phyloP scores from a whole-genome alignment of 2,888 invertebrate species.

The Globia sparganii region DNA sequence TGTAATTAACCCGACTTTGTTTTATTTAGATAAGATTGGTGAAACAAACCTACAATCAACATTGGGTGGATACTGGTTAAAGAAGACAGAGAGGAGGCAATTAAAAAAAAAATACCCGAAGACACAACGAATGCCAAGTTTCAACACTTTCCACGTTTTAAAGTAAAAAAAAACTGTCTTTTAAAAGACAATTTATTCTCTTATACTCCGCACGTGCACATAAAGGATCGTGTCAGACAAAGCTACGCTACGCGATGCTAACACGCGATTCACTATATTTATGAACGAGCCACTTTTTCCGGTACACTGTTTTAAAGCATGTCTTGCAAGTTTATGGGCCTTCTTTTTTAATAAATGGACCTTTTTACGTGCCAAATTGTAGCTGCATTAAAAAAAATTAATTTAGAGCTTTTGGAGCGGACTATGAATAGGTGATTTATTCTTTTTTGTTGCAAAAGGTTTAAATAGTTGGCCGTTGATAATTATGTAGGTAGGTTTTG shows the following conservation, averaged over 20 bases:
- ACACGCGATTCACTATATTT: constrained; percentile 50
- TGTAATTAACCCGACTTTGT: background rate
- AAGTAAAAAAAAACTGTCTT: constrained; percentile 28
- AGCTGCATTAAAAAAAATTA: constrained; percentile 1
- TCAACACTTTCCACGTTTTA: background rate
- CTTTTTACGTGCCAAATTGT: constrained; percentile 29
- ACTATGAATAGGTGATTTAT: constrained; percentile 5
- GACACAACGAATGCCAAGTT: background rate
- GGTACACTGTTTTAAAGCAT: constrained; percentile 50
- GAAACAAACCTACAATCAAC: background rate
- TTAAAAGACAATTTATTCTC: constrained; percentile 39
- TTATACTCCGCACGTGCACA: constrained; percentile 14
- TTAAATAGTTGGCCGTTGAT: background rate
- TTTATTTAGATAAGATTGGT: background rate
- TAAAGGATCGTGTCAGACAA: constrained; percentile 43
- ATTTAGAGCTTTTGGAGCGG: background rate
- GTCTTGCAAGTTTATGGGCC: constrained; percentile 39
- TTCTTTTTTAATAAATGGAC: constrained; percentile 18
- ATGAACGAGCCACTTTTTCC: constrained; percentile 53
- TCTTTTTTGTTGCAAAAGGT: background rate
- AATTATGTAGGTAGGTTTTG: background rate
- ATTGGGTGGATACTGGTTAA: background rate
- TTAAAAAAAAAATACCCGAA: background rate
- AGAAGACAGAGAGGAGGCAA: too few species aligned
- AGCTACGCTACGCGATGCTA: constrained; percentile 40